Percentiles rank a stretch among this genome's conserved stretches.
Evolutionary conservation across 1,140 invertebrate species (phyloP).

Genomic region (Polypedilum vanderplanki): DNA sequence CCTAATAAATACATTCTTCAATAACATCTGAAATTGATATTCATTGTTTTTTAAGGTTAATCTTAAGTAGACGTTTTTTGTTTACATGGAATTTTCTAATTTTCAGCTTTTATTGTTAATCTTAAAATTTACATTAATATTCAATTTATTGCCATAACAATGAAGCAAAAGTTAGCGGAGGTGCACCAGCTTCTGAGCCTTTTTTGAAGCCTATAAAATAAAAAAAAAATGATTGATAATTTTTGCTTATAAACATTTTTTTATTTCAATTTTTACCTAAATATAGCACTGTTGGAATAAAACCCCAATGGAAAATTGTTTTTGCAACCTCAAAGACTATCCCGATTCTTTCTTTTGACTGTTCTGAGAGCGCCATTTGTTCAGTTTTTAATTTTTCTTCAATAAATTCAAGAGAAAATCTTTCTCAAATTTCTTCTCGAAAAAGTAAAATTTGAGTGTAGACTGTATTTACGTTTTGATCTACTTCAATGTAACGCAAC

Average conservation of each 20-base stretch:
- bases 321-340: slow-evolving; percentile 52
- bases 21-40: background rate
- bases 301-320: slow-evolving; percentile 60
- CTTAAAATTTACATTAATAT: background rate
- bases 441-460: no score
- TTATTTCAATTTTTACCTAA: slow-evolving; percentile 51
- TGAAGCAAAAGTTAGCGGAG: background rate
- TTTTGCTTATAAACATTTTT: background rate
- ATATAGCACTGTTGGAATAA: slow-evolving; percentile 59
- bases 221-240: background rate
- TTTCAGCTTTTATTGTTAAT: background rate
- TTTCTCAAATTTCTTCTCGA: no score
- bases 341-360: slow-evolving; percentile 53
- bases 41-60: background rate
- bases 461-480: no score
- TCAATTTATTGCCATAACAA: background rate
- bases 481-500: no score
- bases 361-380: slow-evolving; percentile 45
- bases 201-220: background rate
- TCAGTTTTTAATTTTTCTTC: slow-evolving; percentile 1
- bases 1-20: background rate
- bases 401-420: background rate
- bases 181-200: background rate
- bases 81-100: background rate
- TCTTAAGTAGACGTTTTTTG: background rate